A percentile compares a stretch with the other conserved stretches of the same genome.
Evolutionary conservation across 2,797 vertebrate genomes (phyloP).

Genomic region (Botia almorhae): DNA sequence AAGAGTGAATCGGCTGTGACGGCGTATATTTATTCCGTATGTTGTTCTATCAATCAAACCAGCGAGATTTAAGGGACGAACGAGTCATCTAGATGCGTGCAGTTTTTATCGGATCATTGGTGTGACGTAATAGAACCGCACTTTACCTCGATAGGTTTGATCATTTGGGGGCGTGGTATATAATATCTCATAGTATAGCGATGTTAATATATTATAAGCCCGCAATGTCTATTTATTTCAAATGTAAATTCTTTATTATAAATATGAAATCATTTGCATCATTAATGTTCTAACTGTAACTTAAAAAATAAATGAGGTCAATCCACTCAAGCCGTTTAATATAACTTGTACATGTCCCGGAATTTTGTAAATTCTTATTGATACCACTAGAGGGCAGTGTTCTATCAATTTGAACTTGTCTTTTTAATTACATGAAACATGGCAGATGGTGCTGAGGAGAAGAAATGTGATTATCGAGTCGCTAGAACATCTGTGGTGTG

Average conservation of each 20-base stretch:
- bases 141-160: background rate
- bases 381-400: slow-evolving; percentile 64
- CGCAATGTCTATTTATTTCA: too few relatives aligned
- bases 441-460: background rate
- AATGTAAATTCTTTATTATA: too few relatives aligned
- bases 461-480: background rate
- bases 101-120: background rate
- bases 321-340: too few relatives aligned
- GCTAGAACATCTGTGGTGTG: background rate
- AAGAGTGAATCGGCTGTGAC: background rate
- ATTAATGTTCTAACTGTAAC: background rate
- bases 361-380: background rate
- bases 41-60: background rate
- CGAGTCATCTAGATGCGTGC: background rate
- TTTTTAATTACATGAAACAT: background rate
- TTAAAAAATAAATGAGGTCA: background rate
- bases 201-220: too few relatives aligned
- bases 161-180: background rate
- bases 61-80: too few relatives aligned
- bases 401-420: slow-evolving; percentile 1
- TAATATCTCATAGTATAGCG: background rate
- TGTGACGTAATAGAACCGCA: background rate
- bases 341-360: background rate
- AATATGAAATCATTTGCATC: too few relatives aligned
- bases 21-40: slow-evolving; percentile 6